phyloP scores from a whole-genome alignment of 2,797 vertebrate species.

The Tapirus indicus region DNA sequence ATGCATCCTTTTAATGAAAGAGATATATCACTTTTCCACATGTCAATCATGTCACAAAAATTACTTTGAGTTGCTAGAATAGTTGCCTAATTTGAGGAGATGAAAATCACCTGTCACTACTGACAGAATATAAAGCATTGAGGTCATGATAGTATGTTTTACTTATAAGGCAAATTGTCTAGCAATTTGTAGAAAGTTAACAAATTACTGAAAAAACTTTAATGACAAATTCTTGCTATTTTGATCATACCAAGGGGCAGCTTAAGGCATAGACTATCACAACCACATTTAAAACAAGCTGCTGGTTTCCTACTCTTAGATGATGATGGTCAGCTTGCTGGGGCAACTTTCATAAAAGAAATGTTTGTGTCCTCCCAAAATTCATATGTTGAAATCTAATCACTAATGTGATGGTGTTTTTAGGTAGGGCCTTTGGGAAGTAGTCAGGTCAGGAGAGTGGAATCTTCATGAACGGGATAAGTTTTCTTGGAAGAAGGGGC shows the following conservation, averaged over 20 bases:
- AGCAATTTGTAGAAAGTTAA: conserved; percentile 15
- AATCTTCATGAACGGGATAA: background rate
- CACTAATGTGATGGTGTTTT: background rate
- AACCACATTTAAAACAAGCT: background rate
- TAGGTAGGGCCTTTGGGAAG: background rate
- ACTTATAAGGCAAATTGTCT: conserved; percentile 50
- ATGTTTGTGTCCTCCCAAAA: background rate
- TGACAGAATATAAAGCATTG: conserved; percentile 24
- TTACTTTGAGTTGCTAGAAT: conserved; percentile 48
- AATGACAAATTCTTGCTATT: background rate
- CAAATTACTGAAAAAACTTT: background rate
- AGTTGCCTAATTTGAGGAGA: conserved; percentile 47
- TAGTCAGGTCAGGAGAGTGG: background rate
- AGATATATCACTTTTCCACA: background rate
- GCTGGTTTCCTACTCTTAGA: background rate
- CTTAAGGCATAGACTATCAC: background rate
- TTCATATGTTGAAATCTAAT: background rate
- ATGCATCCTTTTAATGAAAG: conserved; percentile 14
- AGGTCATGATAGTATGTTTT: background rate
- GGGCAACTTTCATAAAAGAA: background rate
- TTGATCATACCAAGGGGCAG: background rate
- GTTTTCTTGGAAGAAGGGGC: background rate
- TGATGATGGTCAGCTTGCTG: too few species aligned
- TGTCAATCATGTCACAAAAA: conserved; percentile 66
- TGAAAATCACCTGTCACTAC: conserved; percentile 56